Percentiles rank a stretch among this genome's conserved stretches.
Conservation (phyloP, 2,797 vertebrate genomes). For the Sebastes itinus region DNA sequence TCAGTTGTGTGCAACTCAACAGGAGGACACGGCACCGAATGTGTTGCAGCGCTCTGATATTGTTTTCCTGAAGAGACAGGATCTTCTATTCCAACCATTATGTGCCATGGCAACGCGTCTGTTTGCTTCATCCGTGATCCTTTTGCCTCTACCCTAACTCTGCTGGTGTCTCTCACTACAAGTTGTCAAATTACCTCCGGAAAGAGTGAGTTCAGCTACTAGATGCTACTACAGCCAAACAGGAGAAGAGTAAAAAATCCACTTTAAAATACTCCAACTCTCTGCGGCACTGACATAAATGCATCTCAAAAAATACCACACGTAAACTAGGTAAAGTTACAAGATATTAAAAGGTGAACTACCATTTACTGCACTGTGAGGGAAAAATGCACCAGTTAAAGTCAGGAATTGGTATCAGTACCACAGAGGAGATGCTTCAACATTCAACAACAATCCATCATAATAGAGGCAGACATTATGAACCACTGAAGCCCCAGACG, state of each 20-base stretch:
- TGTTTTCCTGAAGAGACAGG: conserved; percentile 52
- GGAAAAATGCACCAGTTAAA: conserved; percentile 14
- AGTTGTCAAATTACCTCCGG: conserved; percentile 49
- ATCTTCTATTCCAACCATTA: conserved; percentile 40
- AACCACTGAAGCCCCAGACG: neutral
- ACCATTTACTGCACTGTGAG: neutral
- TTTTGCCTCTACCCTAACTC: conserved; percentile 26
- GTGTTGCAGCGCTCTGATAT: conserved; percentile 40
- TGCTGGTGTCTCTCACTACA: conserved; percentile 27
- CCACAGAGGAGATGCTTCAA: neutral
- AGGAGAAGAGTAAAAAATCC: neutral
- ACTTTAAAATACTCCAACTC: neutral
- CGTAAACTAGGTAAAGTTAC: neutral
- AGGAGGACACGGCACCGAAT: conserved; percentile 26
- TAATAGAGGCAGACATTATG: neutral
- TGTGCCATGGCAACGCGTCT: conserved; percentile 60
- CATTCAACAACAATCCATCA: neutral
- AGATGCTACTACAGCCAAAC: conserved; percentile 7
- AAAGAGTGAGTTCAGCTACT: conserved; percentile 23
- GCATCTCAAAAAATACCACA: neutral
- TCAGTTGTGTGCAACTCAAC: conserved; percentile 24
- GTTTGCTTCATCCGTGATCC: conserved; percentile 36
- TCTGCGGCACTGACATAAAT: neutral
- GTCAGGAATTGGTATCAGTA: neutral
- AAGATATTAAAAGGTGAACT: neutral